Evolutionary conservation across 2,797 vertebrate genomes (phyloP).

Genomic region (Cossypha caffra): DNA sequence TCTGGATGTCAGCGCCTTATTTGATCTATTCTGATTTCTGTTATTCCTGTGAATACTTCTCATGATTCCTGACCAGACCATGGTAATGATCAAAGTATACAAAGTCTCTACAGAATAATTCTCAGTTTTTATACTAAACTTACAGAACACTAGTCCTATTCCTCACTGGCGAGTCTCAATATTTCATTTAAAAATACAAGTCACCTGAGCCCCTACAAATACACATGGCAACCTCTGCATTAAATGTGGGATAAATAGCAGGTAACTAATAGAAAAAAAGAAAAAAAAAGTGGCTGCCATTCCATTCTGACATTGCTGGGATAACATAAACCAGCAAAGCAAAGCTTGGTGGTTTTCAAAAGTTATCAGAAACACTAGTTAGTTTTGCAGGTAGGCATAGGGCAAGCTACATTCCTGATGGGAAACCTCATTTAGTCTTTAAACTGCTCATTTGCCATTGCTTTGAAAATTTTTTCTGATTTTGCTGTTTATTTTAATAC

Average conservation of each 20-base stretch:
- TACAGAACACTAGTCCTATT: background rate
- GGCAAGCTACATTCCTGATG: background rate
- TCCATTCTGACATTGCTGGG: background rate
- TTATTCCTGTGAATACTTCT: background rate
- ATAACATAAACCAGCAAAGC: slow-evolving; percentile 4
- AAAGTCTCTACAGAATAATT: background rate
- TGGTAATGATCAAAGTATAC: slow-evolving; percentile 7
- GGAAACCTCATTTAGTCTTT: background rate
- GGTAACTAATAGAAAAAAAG: background rate
- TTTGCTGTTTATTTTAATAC: background rate
- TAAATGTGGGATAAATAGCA: slow-evolving; percentile 8
- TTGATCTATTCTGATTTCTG: slow-evolving; percentile 4
- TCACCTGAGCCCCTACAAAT: background rate
- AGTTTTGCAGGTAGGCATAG: background rate
- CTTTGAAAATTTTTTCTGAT: background rate
- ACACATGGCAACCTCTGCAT: background rate
- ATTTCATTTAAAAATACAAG: slow-evolving; percentile 5
- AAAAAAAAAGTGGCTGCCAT: background rate
- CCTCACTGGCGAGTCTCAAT: background rate
- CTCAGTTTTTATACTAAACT: background rate
- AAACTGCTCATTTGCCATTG: background rate
- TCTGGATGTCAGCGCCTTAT: slow-evolving; percentile 1
- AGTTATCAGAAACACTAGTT: background rate
- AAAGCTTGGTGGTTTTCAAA: background rate
- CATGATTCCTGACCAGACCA: background rate